A percentile compares a stretch with the other conserved stretches of the same genome.
These are phyloP conservation scores for Zaprionus tsacasi DNA, from an alignment of 1,140 invertebrate genomes.

Conservation along the genomic window DNA sequence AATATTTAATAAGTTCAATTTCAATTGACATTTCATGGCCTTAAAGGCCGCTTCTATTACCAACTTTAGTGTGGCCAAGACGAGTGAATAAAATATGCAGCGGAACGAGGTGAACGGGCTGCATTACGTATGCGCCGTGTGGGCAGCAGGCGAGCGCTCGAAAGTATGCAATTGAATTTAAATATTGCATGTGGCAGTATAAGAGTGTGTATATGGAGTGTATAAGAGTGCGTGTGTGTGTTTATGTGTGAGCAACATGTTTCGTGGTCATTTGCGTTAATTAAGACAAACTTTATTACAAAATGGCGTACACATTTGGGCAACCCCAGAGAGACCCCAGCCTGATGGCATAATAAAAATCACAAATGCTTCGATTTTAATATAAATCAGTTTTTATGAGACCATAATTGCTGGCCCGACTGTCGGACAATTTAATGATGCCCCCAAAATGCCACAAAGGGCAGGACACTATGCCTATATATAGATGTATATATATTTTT, in stretches of 20 bases:
- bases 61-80: background rate
- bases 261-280: constrained; percentile 66
- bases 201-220: background rate
- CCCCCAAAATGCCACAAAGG: background rate
- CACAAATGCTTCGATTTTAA: constrained; percentile 80
- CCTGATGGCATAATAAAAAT: constrained; percentile 57
- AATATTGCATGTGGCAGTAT: constrained; percentile 69
- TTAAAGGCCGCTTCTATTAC: background rate
- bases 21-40: background rate
- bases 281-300: constrained; percentile 80
- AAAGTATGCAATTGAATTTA: constrained; percentile 82
- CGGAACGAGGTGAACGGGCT: constrained; percentile 59
- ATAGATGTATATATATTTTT: background rate
- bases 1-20: background rate
- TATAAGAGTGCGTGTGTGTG: background rate
- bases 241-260: constrained; percentile 12
- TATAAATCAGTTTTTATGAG: constrained; percentile 79
- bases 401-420: constrained; percentile 64
- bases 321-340: background rate
- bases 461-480: background rate
- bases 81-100: constrained; percentile 70
- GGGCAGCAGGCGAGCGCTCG: constrained; percentile 61
- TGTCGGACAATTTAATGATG: constrained; percentile 53
- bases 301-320: constrained; percentile 53
- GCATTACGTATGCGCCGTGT: constrained; percentile 80